A percentile compares a stretch with the other conserved stretches of the same genome.
Conservation (phyloP, 2,113 vertebrate species). For the Ceyx melanurus region DNA sequence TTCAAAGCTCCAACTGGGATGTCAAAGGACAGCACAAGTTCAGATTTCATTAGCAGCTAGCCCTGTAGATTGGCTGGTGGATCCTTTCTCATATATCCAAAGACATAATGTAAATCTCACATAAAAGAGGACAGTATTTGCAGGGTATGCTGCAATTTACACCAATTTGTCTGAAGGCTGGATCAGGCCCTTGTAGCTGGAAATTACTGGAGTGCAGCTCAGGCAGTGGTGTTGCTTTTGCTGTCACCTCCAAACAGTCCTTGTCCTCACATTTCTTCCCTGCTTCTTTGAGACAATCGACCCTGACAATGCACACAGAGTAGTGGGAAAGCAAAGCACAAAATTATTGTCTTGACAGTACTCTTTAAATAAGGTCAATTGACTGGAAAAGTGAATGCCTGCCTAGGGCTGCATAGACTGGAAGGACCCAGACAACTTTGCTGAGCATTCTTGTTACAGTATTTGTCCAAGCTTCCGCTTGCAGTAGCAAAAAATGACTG, state of each 20-base stretch:
- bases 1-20: background rate
- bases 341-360: background rate
- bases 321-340: background rate
- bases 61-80: background rate
- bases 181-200: background rate
- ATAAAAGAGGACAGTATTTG: background rate
- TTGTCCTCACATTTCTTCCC: background rate
- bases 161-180: background rate
- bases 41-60: background rate
- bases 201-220: background rate
- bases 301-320: background rate
- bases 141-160: background rate
- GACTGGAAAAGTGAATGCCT: slow-evolving; percentile 10
- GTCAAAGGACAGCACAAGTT: background rate
- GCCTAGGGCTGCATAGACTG: background rate
- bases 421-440: background rate
- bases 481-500: background rate
- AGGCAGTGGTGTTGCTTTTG: background rate
- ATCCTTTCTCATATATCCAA: background rate
- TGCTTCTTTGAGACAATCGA: background rate
- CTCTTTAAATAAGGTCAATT: slow-evolving; percentile 29
- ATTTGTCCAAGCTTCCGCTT: background rate
- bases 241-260: background rate
- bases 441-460: background rate
- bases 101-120: fast-evolving